Evolutionary conservation across 2,113 vertebrate species (phyloP).

Genomic region (Artemisiospiza belli): DNA sequence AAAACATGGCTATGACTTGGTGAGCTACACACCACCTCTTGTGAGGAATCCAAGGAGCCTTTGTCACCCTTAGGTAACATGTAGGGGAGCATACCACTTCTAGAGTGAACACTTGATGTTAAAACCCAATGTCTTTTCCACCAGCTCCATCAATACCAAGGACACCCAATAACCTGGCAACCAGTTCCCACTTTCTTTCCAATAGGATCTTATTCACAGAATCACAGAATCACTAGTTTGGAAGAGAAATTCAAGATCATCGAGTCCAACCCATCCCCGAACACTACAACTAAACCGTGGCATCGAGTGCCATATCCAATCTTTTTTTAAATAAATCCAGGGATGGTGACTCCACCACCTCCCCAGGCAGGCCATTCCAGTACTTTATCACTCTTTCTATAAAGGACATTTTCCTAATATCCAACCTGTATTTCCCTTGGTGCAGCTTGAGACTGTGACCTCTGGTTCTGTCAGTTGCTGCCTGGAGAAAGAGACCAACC

Average conservation of each 20-base stretch:
- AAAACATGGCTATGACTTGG: not conserved
- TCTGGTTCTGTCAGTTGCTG: no score
- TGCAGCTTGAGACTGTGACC: no score
- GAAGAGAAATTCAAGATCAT: not conserved
- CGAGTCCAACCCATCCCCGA: accelerated
- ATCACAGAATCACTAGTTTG: not conserved
- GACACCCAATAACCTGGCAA: accelerated
- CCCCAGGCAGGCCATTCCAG: accelerated
- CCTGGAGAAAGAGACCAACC: no score
- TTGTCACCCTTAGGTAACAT: accelerated
- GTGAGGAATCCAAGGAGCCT: not conserved
- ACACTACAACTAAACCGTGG: not conserved
- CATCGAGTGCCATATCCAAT: accelerated
- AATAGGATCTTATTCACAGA: not conserved
- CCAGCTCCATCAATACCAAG: not conserved
- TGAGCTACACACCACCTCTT: not conserved
- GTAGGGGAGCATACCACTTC: accelerated
- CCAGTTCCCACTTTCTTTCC: not conserved
- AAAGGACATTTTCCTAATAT: not conserved
- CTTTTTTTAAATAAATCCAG: not conserved
- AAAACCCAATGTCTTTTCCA: not conserved
- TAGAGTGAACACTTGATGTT: not conserved
- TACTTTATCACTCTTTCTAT: no score
- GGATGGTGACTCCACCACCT: not conserved
- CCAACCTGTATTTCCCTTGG: not conserved